phyloP scores from a whole-genome alignment of 2,888 invertebrate genomes.

The Chaetoderma sp. region DNA sequence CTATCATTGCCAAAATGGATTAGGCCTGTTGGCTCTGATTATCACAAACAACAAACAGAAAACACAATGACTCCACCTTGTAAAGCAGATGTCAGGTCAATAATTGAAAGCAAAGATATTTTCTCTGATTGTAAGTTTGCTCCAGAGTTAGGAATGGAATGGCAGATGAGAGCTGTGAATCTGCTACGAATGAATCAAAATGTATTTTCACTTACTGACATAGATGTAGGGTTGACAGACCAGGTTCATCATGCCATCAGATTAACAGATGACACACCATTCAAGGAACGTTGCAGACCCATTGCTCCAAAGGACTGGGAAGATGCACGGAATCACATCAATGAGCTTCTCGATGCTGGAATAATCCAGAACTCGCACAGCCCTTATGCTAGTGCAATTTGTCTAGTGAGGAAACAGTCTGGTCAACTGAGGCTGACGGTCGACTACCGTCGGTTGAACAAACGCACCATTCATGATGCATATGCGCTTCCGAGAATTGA shows the following conservation, averaged over 20 bases:
- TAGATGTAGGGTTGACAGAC: not conserved
- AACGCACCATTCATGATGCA: not conserved
- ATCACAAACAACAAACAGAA: no score
- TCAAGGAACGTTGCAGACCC: not conserved
- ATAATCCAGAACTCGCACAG: not conserved
- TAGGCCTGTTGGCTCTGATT: no score
- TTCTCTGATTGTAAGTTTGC: no score
- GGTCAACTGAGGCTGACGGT: not conserved
- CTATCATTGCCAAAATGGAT: no score
- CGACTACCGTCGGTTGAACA: not conserved
- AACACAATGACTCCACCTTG: no score
- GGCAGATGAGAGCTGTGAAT: not conserved
- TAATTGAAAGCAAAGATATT: not conserved
- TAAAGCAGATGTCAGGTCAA: no score
- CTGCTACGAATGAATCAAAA: not conserved
- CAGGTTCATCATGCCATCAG: not conserved
- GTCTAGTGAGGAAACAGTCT: not conserved
- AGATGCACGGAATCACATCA: not conserved
- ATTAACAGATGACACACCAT: not conserved
- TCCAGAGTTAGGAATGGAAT: no score
- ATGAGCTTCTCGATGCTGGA: not conserved
- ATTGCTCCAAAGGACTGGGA: not conserved
- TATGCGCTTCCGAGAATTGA: not conserved
- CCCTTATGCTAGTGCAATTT: constrained; percentile 1
- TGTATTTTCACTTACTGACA: not conserved